Evolutionary conservation across 2,797 vertebrate genomes (phyloP), one percentile per base, ranked within the genome.

Genomic region (Hydrophis major): DNA sequence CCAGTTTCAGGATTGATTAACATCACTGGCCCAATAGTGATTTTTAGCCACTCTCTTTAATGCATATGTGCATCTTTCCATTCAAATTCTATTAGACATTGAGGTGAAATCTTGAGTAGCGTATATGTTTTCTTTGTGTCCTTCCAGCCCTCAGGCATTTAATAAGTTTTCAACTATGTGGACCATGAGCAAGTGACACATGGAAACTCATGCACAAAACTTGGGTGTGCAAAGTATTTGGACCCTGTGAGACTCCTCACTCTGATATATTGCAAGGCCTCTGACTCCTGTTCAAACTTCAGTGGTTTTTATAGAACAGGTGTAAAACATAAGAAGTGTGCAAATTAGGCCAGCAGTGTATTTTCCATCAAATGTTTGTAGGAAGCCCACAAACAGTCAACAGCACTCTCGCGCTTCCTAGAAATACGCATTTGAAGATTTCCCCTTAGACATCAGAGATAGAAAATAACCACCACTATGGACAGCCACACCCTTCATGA

Each of bases 121-220:
- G 22, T 59, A 93, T 74, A 14, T 91, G 92, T 95, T 94, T 94
- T 93, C 88, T 66, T 95, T 90, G 91, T 95, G 16, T 5, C 59
- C 50, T 7, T 13, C 14, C 50, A 27, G 13, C 20, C 55, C 7
- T 32, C 56, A 4, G 27, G 47, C 56, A 60, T 94, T 93, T 53
- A 16, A 89, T 92, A 89, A 90, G 32, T 94, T 94, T 95, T 94
- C 96, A 97, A 93, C 94, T 96, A 94, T 91, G 94, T 90, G 94
- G 91, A 94, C 92, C 96, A 93, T 94, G 94, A 95, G 95, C 95
- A 94, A 11, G 32, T 92, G 92, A 94, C 88, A 96, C 92, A 92
- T 94, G 91, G 95, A 94, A 95, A 95, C 95, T 96, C 96, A 95
- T 93, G 95, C 95, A 93, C 95, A 96, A 93, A 96, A 91, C 95